Conservation (phyloP, 2,888 invertebrate species). For the Leptarthrus brevirostris region DNA sequence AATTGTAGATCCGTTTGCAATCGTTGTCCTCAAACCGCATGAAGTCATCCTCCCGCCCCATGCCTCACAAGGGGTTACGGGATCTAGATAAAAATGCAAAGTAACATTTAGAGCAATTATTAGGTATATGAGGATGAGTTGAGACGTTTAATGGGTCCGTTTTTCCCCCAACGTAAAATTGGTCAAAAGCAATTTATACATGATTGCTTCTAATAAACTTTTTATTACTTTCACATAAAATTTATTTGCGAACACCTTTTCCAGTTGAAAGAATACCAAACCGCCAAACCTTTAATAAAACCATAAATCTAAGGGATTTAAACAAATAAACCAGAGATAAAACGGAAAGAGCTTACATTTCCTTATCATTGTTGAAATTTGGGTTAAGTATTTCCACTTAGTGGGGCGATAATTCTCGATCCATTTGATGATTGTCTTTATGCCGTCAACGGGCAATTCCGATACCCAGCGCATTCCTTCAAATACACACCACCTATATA, state of each 20-base stretch:
- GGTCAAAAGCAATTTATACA: no score
- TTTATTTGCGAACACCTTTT: constrained; percentile 28
- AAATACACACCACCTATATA: constrained; percentile 28
- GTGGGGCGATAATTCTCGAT: constrained; percentile 44
- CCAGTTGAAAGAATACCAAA: constrained; percentile 19
- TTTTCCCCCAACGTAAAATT: no score
- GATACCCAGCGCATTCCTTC: constrained; percentile 29
- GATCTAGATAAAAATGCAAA: no score
- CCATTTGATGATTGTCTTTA: constrained; percentile 48
- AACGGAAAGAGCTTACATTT: constrained; percentile 19
- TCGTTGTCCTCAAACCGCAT: no score
- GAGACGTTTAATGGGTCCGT: no score
- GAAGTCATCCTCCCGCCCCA: no score
- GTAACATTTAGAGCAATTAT: no score
- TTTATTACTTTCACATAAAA: constrained; percentile 9
- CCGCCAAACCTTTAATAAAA: constrained; percentile 32
- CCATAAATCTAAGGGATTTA: constrained; percentile 42
- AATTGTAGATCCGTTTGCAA: no score
- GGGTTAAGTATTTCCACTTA: constrained; percentile 46
- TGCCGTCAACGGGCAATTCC: constrained; percentile 44
- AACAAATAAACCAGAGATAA: constrained; percentile 40
- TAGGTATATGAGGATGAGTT: no score
- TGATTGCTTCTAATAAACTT: no score
- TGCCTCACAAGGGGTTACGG: no score
- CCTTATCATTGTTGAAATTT: constrained; percentile 41